Percentiles rank a stretch among this genome's conserved stretches.
Conservation (phyloP, 2,888 invertebrate species). For the Euphydryas editha region DNA sequence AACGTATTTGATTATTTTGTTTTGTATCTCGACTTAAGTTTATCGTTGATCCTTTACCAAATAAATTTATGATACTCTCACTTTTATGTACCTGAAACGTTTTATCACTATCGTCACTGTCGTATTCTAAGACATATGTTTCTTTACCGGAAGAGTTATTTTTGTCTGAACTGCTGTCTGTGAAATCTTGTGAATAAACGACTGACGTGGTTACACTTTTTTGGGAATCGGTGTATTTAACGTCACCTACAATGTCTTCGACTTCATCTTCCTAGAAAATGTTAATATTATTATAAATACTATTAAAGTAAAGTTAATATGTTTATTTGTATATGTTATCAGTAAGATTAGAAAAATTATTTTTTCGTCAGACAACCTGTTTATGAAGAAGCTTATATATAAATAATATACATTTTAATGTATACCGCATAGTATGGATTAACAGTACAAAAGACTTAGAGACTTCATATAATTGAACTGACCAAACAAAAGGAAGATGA, state of each 20-base stretch:
- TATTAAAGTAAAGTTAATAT: not conserved
- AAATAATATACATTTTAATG: too few relatives aligned
- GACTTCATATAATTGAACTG: too few relatives aligned
- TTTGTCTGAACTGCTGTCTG: slow-evolving; percentile 70
- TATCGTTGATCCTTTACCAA: slow-evolving; percentile 36
- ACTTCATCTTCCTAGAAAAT: slow-evolving; percentile 67
- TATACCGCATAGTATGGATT: too few relatives aligned
- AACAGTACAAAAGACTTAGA: too few relatives aligned
- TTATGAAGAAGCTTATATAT: too few relatives aligned
- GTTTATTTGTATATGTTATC: not conserved
- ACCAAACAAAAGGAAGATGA: too few relatives aligned
- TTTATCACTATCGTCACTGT: slow-evolving; percentile 66
- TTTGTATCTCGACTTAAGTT: slow-evolving; percentile 41
- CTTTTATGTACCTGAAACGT: slow-evolving; percentile 50
- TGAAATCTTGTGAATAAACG: slow-evolving; percentile 69
- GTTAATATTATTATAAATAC: not conserved
- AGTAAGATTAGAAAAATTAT: not conserved
- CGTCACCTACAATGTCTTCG: slow-evolving; percentile 67
- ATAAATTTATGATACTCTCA: slow-evolving; percentile 51
- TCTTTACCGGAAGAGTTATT: slow-evolving; percentile 71
- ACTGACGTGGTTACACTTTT: slow-evolving; percentile 73
- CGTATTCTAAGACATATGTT: slow-evolving; percentile 70
- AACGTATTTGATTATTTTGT: slow-evolving; percentile 45
- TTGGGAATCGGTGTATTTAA: slow-evolving; percentile 70
- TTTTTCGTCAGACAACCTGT: not conserved